Base-by-base conservation (phyloP, 2,113 vertebrate genomes). In the Lophura nycthemera region DNA sequence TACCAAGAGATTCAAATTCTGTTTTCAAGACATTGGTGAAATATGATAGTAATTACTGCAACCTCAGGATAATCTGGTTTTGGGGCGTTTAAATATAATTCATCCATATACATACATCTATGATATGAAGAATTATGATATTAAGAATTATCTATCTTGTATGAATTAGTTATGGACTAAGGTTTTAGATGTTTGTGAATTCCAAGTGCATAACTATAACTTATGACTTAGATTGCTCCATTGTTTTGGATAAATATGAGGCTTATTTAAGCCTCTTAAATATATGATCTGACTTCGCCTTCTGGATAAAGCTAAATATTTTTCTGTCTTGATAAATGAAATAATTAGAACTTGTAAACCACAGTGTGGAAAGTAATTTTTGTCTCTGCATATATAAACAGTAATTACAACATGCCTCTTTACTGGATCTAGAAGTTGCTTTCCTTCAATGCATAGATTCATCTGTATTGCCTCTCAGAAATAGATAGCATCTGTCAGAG, bases 231-330 rank as follows among this genome's bases (percentile, higher is more conserved):
- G 67, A 57, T 84, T 76, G 47, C 67, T 79, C 69, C 54, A 12
- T 50, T 93, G 16, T 38, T 96, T 91, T 88, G 65, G 92, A 93
- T 94, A 95, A 96, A 92, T 86, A 87, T 27, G 22, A 95, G 89
- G 12, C 11, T 91, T 88, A 67, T 85, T 93, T 85, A 64, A 90
- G 32, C 27, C 66, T 72, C 12, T 60, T 84, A 95, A 47, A 63
- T 72, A 75, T 81, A 92, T 47, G 3, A 52, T 89, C 64, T 88
- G 71, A 19, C 50, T 94, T 95, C 82, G 13, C 63, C 82, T 90
- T 92, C 27, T 88, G 30, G 71, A 90, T 92, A 91, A 88, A 93
- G 48, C 69, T 94, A 89, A 56, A 91, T 86, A 63, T 40, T 67
- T 8, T 20, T 25, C 76, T 90, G 19, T 61, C 45, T 63, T 84